Base-by-base conservation (phyloP, 1,140 invertebrate species). In the Drosophila jambulina region DNA sequence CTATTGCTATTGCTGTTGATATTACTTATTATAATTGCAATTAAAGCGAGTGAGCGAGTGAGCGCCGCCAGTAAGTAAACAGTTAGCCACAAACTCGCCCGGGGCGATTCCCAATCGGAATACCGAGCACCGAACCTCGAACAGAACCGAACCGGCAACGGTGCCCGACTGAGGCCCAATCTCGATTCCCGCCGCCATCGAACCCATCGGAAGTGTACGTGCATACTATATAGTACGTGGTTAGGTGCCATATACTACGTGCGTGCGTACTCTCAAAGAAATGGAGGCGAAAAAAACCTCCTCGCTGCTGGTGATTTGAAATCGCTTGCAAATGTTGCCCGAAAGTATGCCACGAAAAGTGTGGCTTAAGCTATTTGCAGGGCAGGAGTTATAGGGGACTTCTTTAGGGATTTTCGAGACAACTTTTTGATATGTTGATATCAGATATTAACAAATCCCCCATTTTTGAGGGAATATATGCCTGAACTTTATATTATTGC, bases 1-100 rank as follows among this genome's bases (percentile, higher is more conserved):
- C 36, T 61, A 77, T 77, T 61, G 75, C 57, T 78, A 86, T 74
- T 78, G 42, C 56, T 63, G 38, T 51, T 63, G 40, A 57, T 65
- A 59, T 72, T 81, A 68, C 54, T 61, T 77, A 80, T 74, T 65
- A 65, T 81, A 86, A 84, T 81, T 84, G 83, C 78, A 85, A 84
- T 84, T 85, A 74, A 85, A 84, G 49, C 68, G 67, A 65, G 49
- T 29, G 17, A 51, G 10, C 48, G 58, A 51, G 48, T 58, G 48
- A 36, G 61, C 27, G 19, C 34, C 54, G 67, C 36, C 48, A 46
- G 61, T 34, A 23, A 40, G 43, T 46, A 78, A 67, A 53, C 57
- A 78, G 46, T 51, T 69, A 67, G 32, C 56, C 53, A 25, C 34
- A 23, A 51, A 32, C 27, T 8, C 49, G 46, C 8, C 4, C 9